Base-by-base conservation (phyloP, 2,797 vertebrate species). In the Sorex maritimensis region DNA sequence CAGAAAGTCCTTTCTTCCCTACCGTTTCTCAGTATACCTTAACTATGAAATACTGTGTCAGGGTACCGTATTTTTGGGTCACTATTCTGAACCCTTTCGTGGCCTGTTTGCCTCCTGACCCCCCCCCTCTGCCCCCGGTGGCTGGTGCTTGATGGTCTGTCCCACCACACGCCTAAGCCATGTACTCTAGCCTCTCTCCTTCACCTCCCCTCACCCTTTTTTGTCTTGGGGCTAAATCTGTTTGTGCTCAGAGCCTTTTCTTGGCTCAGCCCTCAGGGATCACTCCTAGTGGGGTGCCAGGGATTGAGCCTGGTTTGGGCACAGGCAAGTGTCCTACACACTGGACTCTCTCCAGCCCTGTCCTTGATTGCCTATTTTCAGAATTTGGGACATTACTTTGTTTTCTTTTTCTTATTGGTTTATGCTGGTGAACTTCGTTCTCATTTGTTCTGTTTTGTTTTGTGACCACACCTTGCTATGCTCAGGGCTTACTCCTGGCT, bases 331-430 rank as follows among this genome's bases (percentile, higher is more conserved):
- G 41, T 44, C 41, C 41, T 44, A 44, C 41, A 44, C 41, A 44
- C 41, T 44, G 41, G 41, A 17, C 46, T 17, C 30, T 73, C 23
- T 79, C 8, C 28, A 58, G 78, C 5, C 68, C 72, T 0, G 81
- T 86, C 67, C 24, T 28, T 9, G 8, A 1, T 88, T 77, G 68
- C n/a, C 88, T 80, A 34, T 81, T 52, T 46, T 71, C 46, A 86
- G 72, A 74, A 82, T 52, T 74, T 90, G 90, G 75, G 61, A 17
- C 67, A 30, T 24, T 65, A 44, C 28, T 46, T 88, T 77, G 41
- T 69, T 87, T 93, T 38, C 28, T 21, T 89, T 83, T 67, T 49
- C 61, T 68, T 71, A 28, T 67, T 93, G 83, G 12, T 69, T 90
- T 28, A 83, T 88, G 49, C 46, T 74, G 58, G 58, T 69, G 52